Evolutionary conservation across 2,888 invertebrate species (phyloP).

Genomic region (Latrodectus elegans): DNA sequence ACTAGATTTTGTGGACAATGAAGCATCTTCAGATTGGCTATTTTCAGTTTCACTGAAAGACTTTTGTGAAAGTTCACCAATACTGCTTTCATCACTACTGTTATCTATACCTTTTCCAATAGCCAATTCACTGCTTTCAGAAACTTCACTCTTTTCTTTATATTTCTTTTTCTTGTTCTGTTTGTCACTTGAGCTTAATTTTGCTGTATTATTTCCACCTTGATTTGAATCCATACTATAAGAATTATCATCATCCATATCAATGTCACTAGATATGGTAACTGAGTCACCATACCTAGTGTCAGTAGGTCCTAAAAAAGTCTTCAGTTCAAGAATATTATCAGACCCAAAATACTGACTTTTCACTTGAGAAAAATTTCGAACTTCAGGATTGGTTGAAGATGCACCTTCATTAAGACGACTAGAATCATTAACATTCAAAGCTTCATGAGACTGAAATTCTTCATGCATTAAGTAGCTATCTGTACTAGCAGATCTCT

Average conservation of each 20-base stretch:
- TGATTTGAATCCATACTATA: conserved; percentile 66
- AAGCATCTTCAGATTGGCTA: conserved; percentile 59
- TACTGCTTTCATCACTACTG: conserved; percentile 63
- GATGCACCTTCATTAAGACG: conserved; percentile 53
- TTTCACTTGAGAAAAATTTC: conserved; percentile 60
- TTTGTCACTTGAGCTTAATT: conserved; percentile 54
- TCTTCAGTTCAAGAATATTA: conserved; percentile 60
- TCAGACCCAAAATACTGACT: conserved; percentile 64
- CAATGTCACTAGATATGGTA: conserved; percentile 63
- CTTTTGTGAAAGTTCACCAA: conserved; percentile 58
- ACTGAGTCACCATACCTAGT: conserved; percentile 47
- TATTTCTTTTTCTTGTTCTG: conserved; percentile 68
- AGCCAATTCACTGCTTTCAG: conserved; percentile 38
- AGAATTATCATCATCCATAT: conserved; percentile 67
- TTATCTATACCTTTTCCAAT: conserved; percentile 36
- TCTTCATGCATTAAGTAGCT: conserved; percentile 62
- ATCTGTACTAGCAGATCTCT: conserved; percentile 60
- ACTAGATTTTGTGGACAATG: conserved; percentile 35
- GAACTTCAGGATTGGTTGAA: conserved; percentile 49
- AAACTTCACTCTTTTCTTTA: conserved; percentile 62
- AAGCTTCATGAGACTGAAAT: conserved; percentile 45
- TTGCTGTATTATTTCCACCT: conserved; percentile 19
- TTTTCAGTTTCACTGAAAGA: conserved; percentile 62
- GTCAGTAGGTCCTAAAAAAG: conserved; percentile 49
- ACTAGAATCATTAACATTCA: conserved; percentile 58